Evolutionary conservation across 2,888 invertebrate genomes (phyloP).

Genomic region (Lycocerus yunnanus): DNA sequence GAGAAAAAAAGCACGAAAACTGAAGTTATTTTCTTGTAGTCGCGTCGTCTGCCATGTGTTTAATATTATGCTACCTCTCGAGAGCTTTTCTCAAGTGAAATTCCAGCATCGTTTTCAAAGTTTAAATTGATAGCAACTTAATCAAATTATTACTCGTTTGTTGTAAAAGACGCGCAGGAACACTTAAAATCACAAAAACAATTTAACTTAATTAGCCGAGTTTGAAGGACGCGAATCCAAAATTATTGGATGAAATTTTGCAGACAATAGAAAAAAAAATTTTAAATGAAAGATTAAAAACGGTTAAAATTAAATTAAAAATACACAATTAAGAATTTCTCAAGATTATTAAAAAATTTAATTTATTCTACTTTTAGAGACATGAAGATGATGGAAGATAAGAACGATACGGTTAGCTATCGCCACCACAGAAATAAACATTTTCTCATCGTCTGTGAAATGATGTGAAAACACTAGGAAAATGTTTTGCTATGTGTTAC

Average conservation of each 20-base stretch:
- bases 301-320: neutral
- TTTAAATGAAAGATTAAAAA: too few species aligned
- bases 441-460: too few species aligned
- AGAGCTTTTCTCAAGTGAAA: conserved; percentile 14
- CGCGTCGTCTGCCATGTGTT: conserved; percentile 8
- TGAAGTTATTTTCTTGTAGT: neutral
- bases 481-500: too few species aligned
- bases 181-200: neutral
- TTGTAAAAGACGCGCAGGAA: neutral
- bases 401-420: neutral
- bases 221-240: neutral
- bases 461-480: too few species aligned
- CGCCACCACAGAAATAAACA: too few species aligned
- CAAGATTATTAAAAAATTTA: neutral
- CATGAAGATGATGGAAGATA: neutral
- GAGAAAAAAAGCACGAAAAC: neutral
- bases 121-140: neutral
- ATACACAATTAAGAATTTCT: neutral
- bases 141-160: neutral
- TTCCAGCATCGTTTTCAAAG: neutral
- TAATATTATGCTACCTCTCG: conserved; percentile 2
- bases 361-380: neutral
- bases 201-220: neutral
- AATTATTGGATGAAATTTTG: neutral
- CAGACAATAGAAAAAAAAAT: neutral